A percentile compares a stretch with the other conserved stretches of the same genome.
phyloP scores from a whole-genome alignment of 2,888 invertebrate genomes.

The Sisyra nigra region DNA sequence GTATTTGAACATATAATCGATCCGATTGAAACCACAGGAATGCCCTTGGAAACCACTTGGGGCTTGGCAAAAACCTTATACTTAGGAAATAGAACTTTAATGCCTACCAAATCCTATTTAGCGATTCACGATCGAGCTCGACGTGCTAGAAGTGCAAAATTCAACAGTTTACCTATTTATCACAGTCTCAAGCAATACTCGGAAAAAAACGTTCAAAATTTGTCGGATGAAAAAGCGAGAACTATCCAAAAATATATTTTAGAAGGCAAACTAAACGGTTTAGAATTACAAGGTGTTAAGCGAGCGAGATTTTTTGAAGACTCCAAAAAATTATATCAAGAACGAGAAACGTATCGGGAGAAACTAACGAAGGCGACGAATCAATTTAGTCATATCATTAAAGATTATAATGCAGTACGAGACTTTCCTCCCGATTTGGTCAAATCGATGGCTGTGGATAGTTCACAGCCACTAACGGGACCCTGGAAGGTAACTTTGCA shows the following conservation, averaged over 20 bases:
- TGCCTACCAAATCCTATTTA: slow-evolving; percentile 64
- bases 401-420: slow-evolving; percentile 44
- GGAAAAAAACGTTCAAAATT: slow-evolving; percentile 18
- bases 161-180: slow-evolving; percentile 51
- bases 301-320: slow-evolving; percentile 36
- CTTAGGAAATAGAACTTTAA: slow-evolving; percentile 58
- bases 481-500: slow-evolving; percentile 76
- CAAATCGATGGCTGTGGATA: slow-evolving; percentile 45
- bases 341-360: slow-evolving; percentile 43
- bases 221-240: slow-evolving; percentile 45
- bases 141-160: slow-evolving; percentile 57
- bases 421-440: slow-evolving; percentile 60
- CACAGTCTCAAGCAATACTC: slow-evolving; percentile 40
- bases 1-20: slow-evolving; percentile 52
- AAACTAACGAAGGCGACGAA: slow-evolving; percentile 50
- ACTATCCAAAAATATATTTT: slow-evolving; percentile 61
- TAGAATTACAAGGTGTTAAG: slow-evolving; percentile 42
- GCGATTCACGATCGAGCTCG: slow-evolving; percentile 67
- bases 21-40: slow-evolving; percentile 56
- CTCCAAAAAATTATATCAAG: slow-evolving; percentile 34
- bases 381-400: slow-evolving; percentile 48
- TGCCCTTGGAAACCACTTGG: slow-evolving; percentile 70
- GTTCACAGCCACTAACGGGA: slow-evolving; percentile 42
- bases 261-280: slow-evolving; percentile 72
- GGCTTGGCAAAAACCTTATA: slow-evolving; percentile 74